Evolutionary conservation across 2,797 vertebrate species (phyloP).

Genomic region (Tauraco hartlaubi): DNA sequence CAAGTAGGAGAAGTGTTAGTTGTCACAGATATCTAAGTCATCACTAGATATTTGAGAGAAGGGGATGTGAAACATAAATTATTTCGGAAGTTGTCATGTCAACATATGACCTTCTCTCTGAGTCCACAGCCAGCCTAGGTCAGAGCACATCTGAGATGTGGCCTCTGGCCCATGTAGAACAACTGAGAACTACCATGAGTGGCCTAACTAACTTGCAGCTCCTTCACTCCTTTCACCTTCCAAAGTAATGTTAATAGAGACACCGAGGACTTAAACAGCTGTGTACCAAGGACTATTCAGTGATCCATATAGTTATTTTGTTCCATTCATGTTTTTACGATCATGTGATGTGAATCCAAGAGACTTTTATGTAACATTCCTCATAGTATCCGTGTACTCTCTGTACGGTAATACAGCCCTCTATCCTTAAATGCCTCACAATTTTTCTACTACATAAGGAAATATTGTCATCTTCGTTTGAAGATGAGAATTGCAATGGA

Average conservation of each 20-base stretch:
- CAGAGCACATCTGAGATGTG: background rate
- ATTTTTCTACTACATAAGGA: background rate
- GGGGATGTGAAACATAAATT: background rate
- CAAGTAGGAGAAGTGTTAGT: background rate
- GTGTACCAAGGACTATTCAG: background rate
- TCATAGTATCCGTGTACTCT: background rate
- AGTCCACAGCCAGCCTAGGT: background rate
- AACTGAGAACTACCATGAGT: background rate
- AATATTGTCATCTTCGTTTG: background rate
- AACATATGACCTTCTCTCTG: background rate
- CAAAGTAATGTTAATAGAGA: background rate
- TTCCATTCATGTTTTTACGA: background rate
- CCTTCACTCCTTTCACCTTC: background rate
- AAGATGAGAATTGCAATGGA: background rate
- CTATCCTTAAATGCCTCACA: background rate
- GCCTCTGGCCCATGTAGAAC: background rate
- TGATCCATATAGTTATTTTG: background rate
- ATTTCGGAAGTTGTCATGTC: background rate
- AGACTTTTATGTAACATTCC: background rate
- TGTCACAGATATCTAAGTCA: background rate
- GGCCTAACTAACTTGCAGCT: background rate
- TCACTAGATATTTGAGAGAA: constrained; percentile 1
- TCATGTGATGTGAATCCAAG: background rate
- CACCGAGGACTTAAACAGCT: background rate
- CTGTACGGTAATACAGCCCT: background rate